These are phyloP conservation scores for Tetragonula clypearis DNA, from an alignment of 1,140 invertebrate genomes.

Conservation along the genomic window DNA sequence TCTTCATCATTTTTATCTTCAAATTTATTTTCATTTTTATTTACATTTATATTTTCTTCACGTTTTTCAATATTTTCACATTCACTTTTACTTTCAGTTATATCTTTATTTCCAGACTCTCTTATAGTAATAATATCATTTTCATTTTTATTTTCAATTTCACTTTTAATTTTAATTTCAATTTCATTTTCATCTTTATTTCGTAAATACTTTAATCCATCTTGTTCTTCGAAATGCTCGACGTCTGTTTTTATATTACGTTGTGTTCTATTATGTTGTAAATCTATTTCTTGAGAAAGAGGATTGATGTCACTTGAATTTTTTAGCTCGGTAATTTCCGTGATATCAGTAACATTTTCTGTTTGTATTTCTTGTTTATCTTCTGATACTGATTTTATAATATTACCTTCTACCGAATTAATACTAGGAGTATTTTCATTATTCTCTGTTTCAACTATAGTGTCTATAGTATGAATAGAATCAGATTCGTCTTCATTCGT, in stretches of 20 bases:
- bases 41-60: not conserved
- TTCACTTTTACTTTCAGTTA: slow-evolving; percentile 37
- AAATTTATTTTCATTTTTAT: slow-evolving; percentile 33
- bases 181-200: slow-evolving; percentile 36
- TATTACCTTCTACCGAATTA: slow-evolving; percentile 1
- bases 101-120: slow-evolving; percentile 41
- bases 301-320: not conserved
- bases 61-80: not conserved
- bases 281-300: not conserved
- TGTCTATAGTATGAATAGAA: slow-evolving; percentile 29
- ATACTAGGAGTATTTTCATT: not conserved
- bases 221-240: not conserved
- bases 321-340: not conserved
- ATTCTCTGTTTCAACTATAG: slow-evolving; percentile 16
- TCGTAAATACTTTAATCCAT: slow-evolving; percentile 27
- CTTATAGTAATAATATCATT: slow-evolving; percentile 40
- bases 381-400: not conserved
- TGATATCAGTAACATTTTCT: slow-evolving; percentile 6
- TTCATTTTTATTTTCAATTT: slow-evolving; percentile 7
- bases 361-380: not conserved
- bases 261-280: not conserved
- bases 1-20: slow-evolving; percentile 52
- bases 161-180: slow-evolving; percentile 40
- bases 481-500: slow-evolving; percentile 33
- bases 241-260: not conserved